Evolutionary conservation across 2,888 invertebrate species (phyloP).

Genomic region (Mythimna albipuncta): DNA sequence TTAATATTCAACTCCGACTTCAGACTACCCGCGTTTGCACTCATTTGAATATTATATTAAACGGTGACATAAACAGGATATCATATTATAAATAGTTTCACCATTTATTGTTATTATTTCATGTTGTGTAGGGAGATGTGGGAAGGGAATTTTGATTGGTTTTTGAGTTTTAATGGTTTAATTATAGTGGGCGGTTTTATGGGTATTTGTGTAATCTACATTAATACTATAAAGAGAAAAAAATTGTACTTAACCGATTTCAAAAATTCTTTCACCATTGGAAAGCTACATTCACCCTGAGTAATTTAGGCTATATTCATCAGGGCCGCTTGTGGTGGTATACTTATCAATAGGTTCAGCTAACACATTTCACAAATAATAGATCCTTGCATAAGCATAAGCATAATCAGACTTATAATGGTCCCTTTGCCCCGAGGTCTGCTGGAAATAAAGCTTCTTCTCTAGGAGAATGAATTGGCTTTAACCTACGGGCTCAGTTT

Average conservation of each 20-base stretch:
- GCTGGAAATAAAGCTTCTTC: too few relatives aligned
- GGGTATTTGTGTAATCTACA: not conserved
- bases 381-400: too few relatives aligned
- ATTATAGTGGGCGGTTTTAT: not conserved
- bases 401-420: too few relatives aligned
- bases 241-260: too few relatives aligned
- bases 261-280: too few relatives aligned
- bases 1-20: slow-evolving; percentile 61
- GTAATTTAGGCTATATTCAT: too few relatives aligned
- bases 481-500: too few relatives aligned
- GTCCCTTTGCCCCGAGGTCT: too few relatives aligned
- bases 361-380: not conserved
- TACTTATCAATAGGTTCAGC: not conserved
- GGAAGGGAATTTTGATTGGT: slow-evolving; percentile 18
- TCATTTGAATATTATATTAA: slow-evolving; percentile 71
- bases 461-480: too few relatives aligned
- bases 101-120: slow-evolving; percentile 18
- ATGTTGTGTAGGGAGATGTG: slow-evolving; percentile 7
- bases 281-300: too few relatives aligned
- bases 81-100: slow-evolving; percentile 50
- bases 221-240: too few relatives aligned
- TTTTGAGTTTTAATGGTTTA: slow-evolving; percentile 18
- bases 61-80: slow-evolving; percentile 52
- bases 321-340: too few relatives aligned
- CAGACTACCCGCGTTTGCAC: slow-evolving; percentile 62